These are phyloP conservation scores for Gila robusta DNA, from an alignment of 2,797 vertebrate genomes.

Conservation along the genomic window DNA sequence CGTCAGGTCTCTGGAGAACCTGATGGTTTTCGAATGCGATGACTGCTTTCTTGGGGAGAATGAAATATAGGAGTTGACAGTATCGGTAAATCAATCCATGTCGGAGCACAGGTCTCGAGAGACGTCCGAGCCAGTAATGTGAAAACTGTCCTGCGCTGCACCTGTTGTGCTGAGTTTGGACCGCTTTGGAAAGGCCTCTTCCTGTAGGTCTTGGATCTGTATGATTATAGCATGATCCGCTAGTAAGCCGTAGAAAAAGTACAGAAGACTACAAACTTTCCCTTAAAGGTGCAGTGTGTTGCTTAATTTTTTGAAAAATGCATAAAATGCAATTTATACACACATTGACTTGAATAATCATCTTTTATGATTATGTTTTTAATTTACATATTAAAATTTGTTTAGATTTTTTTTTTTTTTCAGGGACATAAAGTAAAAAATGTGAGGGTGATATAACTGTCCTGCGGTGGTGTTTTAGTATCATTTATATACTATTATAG, in stretches of 20 bases:
- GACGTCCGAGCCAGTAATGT: conserved; percentile 13
- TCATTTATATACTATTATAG: too few species aligned
- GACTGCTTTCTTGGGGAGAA: conserved; percentile 17
- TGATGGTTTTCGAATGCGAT: conserved; percentile 21
- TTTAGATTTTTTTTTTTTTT: neutral
- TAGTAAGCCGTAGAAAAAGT: neutral
- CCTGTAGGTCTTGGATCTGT: neutral
- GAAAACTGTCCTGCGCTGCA: neutral
- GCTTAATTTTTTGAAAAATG: neutral
- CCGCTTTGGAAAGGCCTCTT: neutral
- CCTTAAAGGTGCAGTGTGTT: neutral
- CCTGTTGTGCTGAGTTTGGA: conserved; percentile 14
- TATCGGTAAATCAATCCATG: conserved; percentile 42
- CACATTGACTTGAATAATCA: neutral
- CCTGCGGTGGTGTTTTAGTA: too few species aligned
- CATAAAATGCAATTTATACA: neutral
- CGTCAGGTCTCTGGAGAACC: conserved; percentile 20
- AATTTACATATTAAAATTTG: neutral
- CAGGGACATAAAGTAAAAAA: too few species aligned
- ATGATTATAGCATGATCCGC: neutral
- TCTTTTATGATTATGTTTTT: neutral
- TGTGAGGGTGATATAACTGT: too few species aligned
- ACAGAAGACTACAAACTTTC: neutral
- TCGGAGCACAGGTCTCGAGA: conserved; percentile 30
- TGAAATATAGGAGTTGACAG: conserved; percentile 48